These are phyloP conservation scores for Chelidonichthys spinosus DNA, from an alignment of 2,797 vertebrate genomes.

Conservation along the genomic window DNA sequence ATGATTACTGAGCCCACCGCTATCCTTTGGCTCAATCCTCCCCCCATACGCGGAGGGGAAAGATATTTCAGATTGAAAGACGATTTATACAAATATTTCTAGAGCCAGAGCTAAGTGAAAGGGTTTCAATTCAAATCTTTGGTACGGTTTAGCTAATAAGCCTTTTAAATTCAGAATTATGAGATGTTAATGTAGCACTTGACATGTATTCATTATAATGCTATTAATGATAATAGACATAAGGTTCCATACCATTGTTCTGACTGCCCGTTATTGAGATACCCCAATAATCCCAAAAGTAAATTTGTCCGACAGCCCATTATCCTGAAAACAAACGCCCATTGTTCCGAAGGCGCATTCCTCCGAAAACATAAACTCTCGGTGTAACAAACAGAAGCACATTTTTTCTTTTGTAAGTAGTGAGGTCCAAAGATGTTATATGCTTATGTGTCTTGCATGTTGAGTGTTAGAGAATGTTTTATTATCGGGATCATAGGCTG, in stretches of 20 bases:
- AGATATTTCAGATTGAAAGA: constrained; percentile 41
- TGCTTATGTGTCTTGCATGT: too few species aligned
- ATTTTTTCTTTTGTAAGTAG: neutral
- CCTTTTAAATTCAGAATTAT: neutral
- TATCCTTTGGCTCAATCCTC: constrained; percentile 45
- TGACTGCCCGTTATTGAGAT: neutral
- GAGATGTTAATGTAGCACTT: neutral
- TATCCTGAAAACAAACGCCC: neutral
- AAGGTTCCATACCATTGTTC: neutral
- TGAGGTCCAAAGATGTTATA: too few species aligned
- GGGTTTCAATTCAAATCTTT: neutral
- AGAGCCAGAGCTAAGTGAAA: neutral
- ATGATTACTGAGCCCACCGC: constrained; percentile 27
- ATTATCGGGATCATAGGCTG: too few species aligned
- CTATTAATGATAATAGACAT: neutral
- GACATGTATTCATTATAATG: neutral
- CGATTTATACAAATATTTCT: constrained; percentile 44
- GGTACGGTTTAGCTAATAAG: neutral
- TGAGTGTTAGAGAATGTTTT: too few species aligned
- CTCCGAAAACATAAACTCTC: neutral
- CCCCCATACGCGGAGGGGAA: neutral
- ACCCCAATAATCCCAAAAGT: neutral
- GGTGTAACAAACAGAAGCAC: neutral
- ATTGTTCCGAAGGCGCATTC: neutral
- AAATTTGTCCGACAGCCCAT: neutral